phyloP scores from a whole-genome alignment of 2,888 invertebrate species.

The Amphipyra tragopoginis region DNA sequence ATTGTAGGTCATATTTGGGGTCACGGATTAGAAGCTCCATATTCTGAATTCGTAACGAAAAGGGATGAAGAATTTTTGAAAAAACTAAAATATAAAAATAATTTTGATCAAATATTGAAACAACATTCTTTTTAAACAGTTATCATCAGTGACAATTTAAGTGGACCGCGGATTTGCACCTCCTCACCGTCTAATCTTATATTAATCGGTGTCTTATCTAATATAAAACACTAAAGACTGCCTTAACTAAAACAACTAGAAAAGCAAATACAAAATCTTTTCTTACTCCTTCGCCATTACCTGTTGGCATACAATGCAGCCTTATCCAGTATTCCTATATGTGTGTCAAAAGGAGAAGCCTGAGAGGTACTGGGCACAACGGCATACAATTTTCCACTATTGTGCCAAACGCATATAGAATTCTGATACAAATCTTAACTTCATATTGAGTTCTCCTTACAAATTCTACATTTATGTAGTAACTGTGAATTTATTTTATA shows the following conservation, averaged over 20 bases:
- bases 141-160: too few species aligned
- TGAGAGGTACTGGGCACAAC: constrained; percentile 68
- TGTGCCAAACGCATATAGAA: constrained; percentile 60
- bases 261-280: constrained; percentile 16
- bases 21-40: too few species aligned
- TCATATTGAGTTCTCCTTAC: constrained; percentile 68
- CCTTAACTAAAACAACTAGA: not conserved
- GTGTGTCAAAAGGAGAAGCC: constrained; percentile 41
- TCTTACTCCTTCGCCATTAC: constrained; percentile 22
- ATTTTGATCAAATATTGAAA: too few species aligned
- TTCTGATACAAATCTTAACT: constrained; percentile 70
- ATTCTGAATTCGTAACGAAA: too few species aligned
- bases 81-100: too few species aligned
- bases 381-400: constrained; percentile 76
- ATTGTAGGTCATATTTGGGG: too few species aligned
- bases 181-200: too few species aligned
- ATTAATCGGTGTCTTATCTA: too few species aligned
- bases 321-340: constrained; percentile 49
- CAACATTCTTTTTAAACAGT: too few species aligned
- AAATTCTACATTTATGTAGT: constrained; percentile 47
- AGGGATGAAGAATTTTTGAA: too few species aligned
- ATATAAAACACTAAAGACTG: too few species aligned
- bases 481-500: constrained; percentile 40
- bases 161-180: too few species aligned
- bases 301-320: constrained; percentile 25